Percentiles rank a stretch among this genome's conserved stretches.
Evolutionary conservation across 2,797 vertebrate genomes (phyloP).

Genomic region (Caiman crocodilus): DNA sequence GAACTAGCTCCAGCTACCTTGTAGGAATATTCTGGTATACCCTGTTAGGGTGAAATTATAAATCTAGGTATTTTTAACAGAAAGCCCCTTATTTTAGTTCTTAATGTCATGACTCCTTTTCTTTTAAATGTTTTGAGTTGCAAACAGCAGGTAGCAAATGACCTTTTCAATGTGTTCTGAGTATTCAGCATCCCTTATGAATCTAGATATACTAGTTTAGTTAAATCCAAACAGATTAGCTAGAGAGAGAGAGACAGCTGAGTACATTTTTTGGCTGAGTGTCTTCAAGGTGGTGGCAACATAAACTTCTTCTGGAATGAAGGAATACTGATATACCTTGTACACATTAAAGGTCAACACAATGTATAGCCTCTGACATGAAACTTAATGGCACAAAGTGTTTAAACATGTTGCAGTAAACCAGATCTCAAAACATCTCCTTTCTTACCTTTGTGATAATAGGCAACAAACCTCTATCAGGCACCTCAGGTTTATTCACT

Average conservation of each 20-base stretch:
- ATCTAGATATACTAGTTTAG: too few species aligned
- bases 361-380: not conserved
- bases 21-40: not conserved
- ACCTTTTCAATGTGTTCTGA: not conserved
- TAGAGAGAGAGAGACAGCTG: not conserved
- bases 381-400: constrained; percentile 14
- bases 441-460: not conserved
- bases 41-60: not conserved
- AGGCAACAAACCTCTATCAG: not conserved
- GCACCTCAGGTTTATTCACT: not conserved
- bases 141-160: not conserved
- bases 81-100: not conserved
- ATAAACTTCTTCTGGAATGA: constrained; percentile 24
- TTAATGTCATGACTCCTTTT: not conserved
- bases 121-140: not conserved
- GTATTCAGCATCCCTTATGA: not conserved
- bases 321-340: not conserved
- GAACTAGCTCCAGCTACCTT: not conserved
- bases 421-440: not conserved
- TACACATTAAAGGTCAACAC: constrained; percentile 1
- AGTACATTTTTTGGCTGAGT: constrained; percentile 17
- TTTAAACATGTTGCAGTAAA: not conserved
- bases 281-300: not conserved
- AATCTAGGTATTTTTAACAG: not conserved
- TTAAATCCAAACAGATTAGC: too few species aligned